Conservation (phyloP, 2,888 invertebrate genomes). For the Drosophila paracracens region DNA sequence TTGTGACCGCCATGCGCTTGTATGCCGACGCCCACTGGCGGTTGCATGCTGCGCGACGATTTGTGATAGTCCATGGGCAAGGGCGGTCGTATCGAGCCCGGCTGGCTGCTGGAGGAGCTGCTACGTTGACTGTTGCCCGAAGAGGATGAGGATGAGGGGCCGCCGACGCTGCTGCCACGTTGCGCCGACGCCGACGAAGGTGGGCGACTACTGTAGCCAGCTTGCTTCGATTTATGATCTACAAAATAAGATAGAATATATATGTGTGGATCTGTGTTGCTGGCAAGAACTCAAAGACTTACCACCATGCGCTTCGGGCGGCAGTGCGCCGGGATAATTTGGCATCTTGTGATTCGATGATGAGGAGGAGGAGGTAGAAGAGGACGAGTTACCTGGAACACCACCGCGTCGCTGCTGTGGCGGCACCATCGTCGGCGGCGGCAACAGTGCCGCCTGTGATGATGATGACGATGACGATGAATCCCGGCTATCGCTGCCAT, state of each 20-base stretch:
- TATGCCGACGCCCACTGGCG: conserved; percentile 52
- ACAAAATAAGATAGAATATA: not conserved
- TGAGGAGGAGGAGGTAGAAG: conserved; percentile 57
- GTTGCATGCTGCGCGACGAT: conserved; percentile 73
- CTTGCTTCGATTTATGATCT: conserved; percentile 82
- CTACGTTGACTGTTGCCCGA: conserved; percentile 51
- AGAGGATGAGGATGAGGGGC: conserved; percentile 28
- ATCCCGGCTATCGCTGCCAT: conserved; percentile 62
- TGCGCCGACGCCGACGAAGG: conserved; percentile 65
- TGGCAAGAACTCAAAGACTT: conserved; percentile 27
- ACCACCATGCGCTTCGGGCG: conserved; percentile 79
- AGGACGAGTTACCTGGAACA: conserved; percentile 50
- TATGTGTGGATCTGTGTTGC: not conserved
- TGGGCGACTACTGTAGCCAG: conserved; percentile 70
- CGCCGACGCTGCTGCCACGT: conserved; percentile 32
- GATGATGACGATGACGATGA: conserved; percentile 38
- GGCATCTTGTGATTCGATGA: conserved; percentile 82
- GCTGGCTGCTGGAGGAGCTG: conserved; percentile 49
- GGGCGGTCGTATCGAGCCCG: conserved; percentile 57
- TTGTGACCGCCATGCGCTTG: conserved; percentile 72
- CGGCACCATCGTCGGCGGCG: conserved; percentile 78
- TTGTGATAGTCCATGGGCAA: conserved; percentile 83
- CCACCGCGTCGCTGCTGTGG: conserved; percentile 76
- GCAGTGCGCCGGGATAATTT: conserved; percentile 72
- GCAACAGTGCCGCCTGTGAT: conserved; percentile 66